Base-by-base conservation (phyloP, 1,140 invertebrate species). In the Drosophila willistoni region DNA sequence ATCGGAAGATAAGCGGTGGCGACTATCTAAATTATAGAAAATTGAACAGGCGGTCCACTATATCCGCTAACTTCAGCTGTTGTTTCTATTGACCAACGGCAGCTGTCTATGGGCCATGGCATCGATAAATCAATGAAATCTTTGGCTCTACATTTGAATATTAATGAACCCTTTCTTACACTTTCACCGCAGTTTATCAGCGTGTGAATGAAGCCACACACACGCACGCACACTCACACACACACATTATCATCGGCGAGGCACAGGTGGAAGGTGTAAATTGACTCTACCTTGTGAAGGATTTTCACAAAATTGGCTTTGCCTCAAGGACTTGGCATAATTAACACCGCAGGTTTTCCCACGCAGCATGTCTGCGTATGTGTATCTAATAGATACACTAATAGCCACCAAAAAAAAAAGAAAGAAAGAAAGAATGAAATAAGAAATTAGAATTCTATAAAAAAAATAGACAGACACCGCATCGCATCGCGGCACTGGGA, bases 121-220 rank as follows among this genome's bases (percentile, higher is more conserved):
- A 9, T 9, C 75, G 79, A 87, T 87, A 87, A 87, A 89, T 89
- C 84, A 89, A 84, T 78, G 84, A 84, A 79, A 89, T 87, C 76
- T 64, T 76, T 59, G 64, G 60, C 59, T 62, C 33, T 17, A 56
- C 64, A 78, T 82, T 85, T 85, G 78, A 78, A 89, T 89, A 89
- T 89, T 89, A 89, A 89, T 89, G 84, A 89, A 89, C 70, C 77
- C 84, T 73, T 87, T 87, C 51, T 63, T 3, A 62, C 77, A 80
- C 83, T 87, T 89, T 89, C 84, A 72, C 77, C 74, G 34, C 75
- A 73, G 59, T 74, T 75, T 89, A 87, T 87, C 84, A 89, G 77
- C 84, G 84, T 89, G 84, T 89, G 84, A 89, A 89, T 89, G 84
- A 78, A 89, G 59, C 84, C 84, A 89, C 84, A 89, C 84, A 87